These are phyloP conservation scores for Nomada fucata DNA, from an alignment of 2,888 invertebrate species.

Conservation along the genomic window DNA sequence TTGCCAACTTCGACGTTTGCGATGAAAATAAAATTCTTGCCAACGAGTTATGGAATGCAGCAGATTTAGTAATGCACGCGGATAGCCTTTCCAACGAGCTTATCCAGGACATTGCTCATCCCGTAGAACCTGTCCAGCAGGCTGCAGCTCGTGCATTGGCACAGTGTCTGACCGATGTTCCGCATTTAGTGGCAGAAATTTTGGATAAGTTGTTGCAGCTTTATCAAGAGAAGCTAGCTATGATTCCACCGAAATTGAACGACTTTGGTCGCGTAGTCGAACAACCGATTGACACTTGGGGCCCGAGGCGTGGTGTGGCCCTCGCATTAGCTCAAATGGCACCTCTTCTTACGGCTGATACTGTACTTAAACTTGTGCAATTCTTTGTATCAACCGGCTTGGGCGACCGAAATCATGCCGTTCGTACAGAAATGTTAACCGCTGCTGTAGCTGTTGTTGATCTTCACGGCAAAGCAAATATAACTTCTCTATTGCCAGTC, in stretches of 20 bases:
- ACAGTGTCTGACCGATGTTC: conserved; percentile 86
- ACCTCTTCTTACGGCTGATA: conserved; percentile 88
- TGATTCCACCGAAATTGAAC: conserved; percentile 94
- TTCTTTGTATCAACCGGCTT: conserved; percentile 95
- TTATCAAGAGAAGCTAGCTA: conserved; percentile 91
- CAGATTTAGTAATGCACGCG: conserved; percentile 85
- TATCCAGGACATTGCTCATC: conserved; percentile 91
- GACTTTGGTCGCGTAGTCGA: conserved; percentile 95
- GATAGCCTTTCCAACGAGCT: conserved; percentile 86
- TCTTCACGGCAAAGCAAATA: conserved; percentile 93
- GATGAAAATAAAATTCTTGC: conserved; percentile 90
- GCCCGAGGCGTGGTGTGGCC: conserved; percentile 94
- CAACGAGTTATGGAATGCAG: conserved; percentile 87
- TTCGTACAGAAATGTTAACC: conserved; percentile 95
- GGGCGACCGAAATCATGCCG: conserved; percentile 92
- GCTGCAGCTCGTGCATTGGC: conserved; percentile 93
- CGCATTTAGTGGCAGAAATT: conserved; percentile 85
- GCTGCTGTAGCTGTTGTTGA: conserved; percentile 97
- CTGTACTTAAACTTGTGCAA: conserved; percentile 89
- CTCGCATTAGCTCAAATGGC: conserved; percentile 92
- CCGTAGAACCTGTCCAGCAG: conserved; percentile 92
- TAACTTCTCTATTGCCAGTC: conserved; percentile 91
- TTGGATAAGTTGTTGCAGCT: conserved; percentile 89
- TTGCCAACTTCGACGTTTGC: conserved; percentile 92
- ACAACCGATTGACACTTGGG: conserved; percentile 95